These are phyloP conservation scores for Drosophila kokeensis DNA, from an alignment of 2,888 invertebrate species.

Conservation along the genomic window DNA sequence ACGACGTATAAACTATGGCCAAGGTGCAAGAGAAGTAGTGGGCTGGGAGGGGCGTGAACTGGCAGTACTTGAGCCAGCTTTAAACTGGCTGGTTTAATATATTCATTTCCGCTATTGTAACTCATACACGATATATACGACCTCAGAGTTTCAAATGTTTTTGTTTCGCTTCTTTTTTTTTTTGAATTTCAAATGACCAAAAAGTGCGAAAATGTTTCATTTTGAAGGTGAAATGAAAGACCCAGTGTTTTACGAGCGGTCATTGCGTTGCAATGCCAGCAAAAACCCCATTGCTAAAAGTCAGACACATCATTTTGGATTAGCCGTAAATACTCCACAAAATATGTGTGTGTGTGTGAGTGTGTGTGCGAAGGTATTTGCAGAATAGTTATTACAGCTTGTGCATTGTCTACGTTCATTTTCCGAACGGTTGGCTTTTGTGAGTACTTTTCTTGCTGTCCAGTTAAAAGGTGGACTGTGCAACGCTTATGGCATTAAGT, in stretches of 20 bases:
- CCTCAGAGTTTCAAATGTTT: constrained; percentile 50
- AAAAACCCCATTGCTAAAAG: constrained; percentile 43
- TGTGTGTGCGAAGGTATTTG: constrained; percentile 36
- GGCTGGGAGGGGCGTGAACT: neutral
- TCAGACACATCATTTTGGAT: constrained; percentile 78
- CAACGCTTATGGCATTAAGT: constrained; percentile 58
- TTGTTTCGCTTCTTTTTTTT: constrained; percentile 18
- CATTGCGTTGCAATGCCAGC: constrained; percentile 61
- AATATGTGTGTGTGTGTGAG: constrained; percentile 12
- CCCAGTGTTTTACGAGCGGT: constrained; percentile 48
- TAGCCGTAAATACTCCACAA: constrained; percentile 62
- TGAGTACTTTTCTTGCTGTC: constrained; percentile 33
- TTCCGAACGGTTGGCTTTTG: constrained; percentile 71
- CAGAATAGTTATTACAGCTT: constrained; percentile 38
- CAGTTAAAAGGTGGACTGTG: constrained; percentile 36
- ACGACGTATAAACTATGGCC: constrained; percentile 1
- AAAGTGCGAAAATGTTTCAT: constrained; percentile 46
- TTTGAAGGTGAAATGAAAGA: constrained; percentile 76
- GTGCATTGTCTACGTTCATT: constrained; percentile 70
- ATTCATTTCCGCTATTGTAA: constrained; percentile 76
- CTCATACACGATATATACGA: constrained; percentile 73
- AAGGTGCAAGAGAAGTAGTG: neutral
- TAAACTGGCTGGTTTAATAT: constrained; percentile 65
- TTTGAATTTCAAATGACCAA: constrained; percentile 22
- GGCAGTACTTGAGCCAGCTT: constrained; percentile 3